Evolutionary conservation across 2,113 vertebrate genomes (phyloP), one percentile per base, ranked within the genome.

Genomic region (Hippocampus mohnikei): DNA sequence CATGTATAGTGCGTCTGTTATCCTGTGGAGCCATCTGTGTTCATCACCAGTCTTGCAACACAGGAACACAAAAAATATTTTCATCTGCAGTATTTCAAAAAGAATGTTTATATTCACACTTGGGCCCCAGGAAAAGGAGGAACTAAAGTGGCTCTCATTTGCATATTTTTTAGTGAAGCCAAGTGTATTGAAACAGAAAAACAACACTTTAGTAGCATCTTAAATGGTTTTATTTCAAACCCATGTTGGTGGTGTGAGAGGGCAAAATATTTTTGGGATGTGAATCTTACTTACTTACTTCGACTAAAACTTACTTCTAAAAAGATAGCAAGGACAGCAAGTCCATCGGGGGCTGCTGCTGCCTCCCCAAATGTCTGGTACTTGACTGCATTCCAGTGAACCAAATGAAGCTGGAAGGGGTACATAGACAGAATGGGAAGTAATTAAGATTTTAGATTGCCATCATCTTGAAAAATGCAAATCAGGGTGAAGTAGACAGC

Each of bases 371-470:
- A 98, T 3, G 93, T 91, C 74, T 91, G 87, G 80, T 96, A 97
- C 71, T 96, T 96, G 73, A 88, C 92, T 63, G 95, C 95, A 50
- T 99, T 97, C 96, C 96, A 99, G 67, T 99, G 97, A 69, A 99
- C 97, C 79, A 99, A 93, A 84, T 99, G 97, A 67, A 99, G 94
- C 97, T 99, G 75, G 0, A 77, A 67, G 67, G 12, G 59, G 41
- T 67, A 85, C 69, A 52, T 0, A 29, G 27, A 13, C 53, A 55
- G n/a, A 68, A 23, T 44, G 0, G 42, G 70, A 52, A 27, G 62
- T 0, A 8, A 13, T 12, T 37, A 42, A 56, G 11, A 61, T 33
- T 41, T 20, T 18, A 48, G 10, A 44, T n/a, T 40, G 46, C 11
- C 44, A 67, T 70, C 6, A 69, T 37, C n/a, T 69, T 0, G 20